Conservation (phyloP, 2,113 vertebrate genomes). For the Myxocyprinus asiaticus region DNA sequence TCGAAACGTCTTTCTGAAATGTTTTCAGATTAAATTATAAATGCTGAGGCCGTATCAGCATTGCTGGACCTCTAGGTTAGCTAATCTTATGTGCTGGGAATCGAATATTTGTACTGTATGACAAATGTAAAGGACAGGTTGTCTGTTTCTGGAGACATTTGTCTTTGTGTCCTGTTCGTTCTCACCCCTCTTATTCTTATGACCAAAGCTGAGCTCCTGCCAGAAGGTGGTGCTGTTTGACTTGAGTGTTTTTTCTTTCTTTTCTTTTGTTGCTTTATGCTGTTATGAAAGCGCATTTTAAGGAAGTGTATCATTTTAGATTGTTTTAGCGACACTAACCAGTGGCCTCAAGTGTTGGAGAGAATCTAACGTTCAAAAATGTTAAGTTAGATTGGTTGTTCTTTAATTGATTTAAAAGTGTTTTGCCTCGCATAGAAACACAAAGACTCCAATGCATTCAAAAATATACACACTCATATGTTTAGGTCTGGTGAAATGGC, state of each 20-base stretch:
- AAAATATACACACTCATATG: constrained; percentile 68
- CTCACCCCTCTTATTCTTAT: constrained; percentile 58
- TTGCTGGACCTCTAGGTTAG: constrained; percentile 5
- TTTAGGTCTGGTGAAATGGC: constrained; percentile 79
- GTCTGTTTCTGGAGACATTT: constrained; percentile 8
- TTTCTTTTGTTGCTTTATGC: constrained; percentile 52
- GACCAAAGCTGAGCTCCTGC: constrained; percentile 78
- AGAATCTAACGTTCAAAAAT: constrained; percentile 28
- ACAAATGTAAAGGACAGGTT: constrained; percentile 29
- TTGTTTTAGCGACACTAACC: constrained; percentile 51
- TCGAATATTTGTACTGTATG: constrained; percentile 17
- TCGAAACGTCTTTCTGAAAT: constrained; percentile 13
- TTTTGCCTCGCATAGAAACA: constrained; percentile 9
- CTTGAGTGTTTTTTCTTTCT: constrained; percentile 66
- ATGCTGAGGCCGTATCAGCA: constrained; percentile 52
- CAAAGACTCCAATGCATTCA: not conserved
- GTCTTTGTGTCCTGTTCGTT: not conserved
- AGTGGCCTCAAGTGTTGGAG: constrained; percentile 36
- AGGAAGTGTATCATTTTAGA: constrained; percentile 49
- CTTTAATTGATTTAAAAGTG: constrained; percentile 25
- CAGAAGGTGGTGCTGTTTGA: constrained; percentile 76
- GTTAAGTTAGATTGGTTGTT: constrained; percentile 20
- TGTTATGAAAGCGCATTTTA: constrained; percentile 59
- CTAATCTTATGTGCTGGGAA: constrained; percentile 8
- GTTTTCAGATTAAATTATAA: constrained; percentile 33